Percentiles rank a stretch among this genome's conserved stretches.
phyloP scores from a whole-genome alignment of 1,140 invertebrate species.

The Drosophila orena region DNA sequence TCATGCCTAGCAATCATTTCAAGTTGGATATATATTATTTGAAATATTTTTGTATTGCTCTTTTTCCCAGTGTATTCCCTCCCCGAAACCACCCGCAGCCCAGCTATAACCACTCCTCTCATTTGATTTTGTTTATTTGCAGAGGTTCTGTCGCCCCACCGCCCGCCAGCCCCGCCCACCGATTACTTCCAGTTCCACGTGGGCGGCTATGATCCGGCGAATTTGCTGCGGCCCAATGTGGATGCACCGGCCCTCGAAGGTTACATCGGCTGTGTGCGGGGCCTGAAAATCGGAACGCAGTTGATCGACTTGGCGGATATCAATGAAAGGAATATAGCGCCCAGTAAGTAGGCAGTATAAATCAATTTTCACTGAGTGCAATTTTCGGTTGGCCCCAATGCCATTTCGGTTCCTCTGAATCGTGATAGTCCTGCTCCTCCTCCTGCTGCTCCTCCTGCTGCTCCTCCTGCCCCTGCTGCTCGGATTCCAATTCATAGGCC shows the following conservation, averaged over 20 bases:
- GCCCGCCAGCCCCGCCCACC: slow-evolving; percentile 92
- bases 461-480: background rate
- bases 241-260: slow-evolving; percentile 87
- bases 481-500: slow-evolving; percentile 33
- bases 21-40: too few species aligned
- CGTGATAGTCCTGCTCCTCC: background rate
- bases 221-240: slow-evolving; percentile 88
- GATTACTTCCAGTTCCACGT: slow-evolving; percentile 96
- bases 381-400: slow-evolving; percentile 63
- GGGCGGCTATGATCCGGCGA: slow-evolving; percentile 92
- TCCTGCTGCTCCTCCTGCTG: background rate
- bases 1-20: too few species aligned
- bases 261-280: slow-evolving; percentile 95
- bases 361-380: slow-evolving; percentile 78
- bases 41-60: too few species aligned
- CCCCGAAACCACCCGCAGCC: slow-evolving; percentile 3
- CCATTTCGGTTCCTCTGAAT: slow-evolving; percentile 36
- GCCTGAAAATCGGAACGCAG: slow-evolving; percentile 93
- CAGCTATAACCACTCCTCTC: slow-evolving; percentile 23
- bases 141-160: slow-evolving; percentile 94
- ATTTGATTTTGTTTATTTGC: slow-evolving; percentile 82
- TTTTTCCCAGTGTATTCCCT: background rate
- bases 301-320: slow-evolving; percentile 91
- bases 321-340: slow-evolving; percentile 89
- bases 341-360: slow-evolving; percentile 86